Evolutionary conservation across 2,888 invertebrate species (phyloP).

Genomic region (Chydorus sphaericus): DNA sequence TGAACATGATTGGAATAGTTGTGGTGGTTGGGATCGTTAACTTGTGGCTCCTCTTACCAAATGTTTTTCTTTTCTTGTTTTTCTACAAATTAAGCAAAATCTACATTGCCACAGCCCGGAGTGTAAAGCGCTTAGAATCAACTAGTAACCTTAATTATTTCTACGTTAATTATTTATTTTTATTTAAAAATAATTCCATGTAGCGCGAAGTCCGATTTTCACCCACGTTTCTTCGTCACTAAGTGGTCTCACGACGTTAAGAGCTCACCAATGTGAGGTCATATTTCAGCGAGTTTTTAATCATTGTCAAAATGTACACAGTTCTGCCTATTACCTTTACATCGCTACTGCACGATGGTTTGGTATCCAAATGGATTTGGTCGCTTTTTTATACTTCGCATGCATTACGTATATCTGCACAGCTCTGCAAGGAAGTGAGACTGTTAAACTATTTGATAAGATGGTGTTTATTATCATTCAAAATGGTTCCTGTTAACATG

Average conservation of each 20-base stretch:
- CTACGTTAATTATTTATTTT: background rate
- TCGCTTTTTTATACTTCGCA: constrained; percentile 72
- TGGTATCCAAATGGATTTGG: constrained; percentile 79
- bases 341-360: constrained; percentile 81
- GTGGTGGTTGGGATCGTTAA: constrained; percentile 32
- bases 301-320: constrained; percentile 52
- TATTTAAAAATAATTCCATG: constrained; percentile 12
- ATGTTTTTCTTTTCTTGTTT: too few relatives aligned
- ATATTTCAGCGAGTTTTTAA: constrained; percentile 64
- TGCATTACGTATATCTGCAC: constrained; percentile 75
- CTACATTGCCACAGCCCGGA: constrained; percentile 32
- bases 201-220: constrained; percentile 88
- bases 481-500: constrained; percentile 22
- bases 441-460: background rate
- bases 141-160: constrained; percentile 29
- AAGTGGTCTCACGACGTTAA: constrained; percentile 78
- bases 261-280: constrained; percentile 70
- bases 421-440: constrained; percentile 38
- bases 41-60: constrained; percentile 26
- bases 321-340: constrained; percentile 83
- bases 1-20: constrained; percentile 31
- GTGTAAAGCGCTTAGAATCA: constrained; percentile 35
- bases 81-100: too few relatives aligned
- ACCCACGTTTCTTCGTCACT: constrained; percentile 78
- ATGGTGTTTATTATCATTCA: background rate